Conservation (phyloP, 1,140 invertebrate species). For the Holcopasites calliopsidis region DNA sequence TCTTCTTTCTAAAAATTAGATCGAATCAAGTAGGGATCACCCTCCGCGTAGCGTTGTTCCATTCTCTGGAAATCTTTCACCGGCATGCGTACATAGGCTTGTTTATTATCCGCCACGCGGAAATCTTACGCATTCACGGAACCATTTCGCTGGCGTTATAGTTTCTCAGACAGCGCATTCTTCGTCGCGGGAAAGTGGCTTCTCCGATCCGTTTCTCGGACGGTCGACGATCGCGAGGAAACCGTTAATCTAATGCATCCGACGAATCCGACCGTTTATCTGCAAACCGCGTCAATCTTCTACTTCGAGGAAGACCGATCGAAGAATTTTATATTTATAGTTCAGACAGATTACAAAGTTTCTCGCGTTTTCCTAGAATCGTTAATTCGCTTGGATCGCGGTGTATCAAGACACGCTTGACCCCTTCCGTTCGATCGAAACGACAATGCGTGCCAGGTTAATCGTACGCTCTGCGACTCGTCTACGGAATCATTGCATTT, state of each 20-base stretch:
- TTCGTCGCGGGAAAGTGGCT: conserved; percentile 7
- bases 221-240: conserved; percentile 3
- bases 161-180: conserved; percentile 39
- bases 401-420: neutral
- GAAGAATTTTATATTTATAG: conserved; percentile 17
- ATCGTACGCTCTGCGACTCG: neutral
- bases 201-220: neutral
- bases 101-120: neutral
- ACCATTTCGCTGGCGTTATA: conserved; percentile 41
- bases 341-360: conserved; percentile 9
- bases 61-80: neutral
- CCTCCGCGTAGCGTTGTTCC: neutral
- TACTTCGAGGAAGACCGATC: conserved; percentile 15
- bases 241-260: conserved; percentile 41
- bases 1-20: too few relatives aligned
- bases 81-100: neutral
- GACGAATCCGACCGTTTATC: conserved; percentile 39
- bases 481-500: neutral
- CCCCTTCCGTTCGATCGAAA: neutral
- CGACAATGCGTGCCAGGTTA: neutral
- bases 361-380: conserved; percentile 23
- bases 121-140: conserved; percentile 12
- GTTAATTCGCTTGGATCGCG: neutral
- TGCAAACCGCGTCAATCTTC: conserved; percentile 17
- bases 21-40: too few relatives aligned